phyloP scores from a whole-genome alignment of 2,797 vertebrate genomes.

The Eleutherodactylus coqui region DNA sequence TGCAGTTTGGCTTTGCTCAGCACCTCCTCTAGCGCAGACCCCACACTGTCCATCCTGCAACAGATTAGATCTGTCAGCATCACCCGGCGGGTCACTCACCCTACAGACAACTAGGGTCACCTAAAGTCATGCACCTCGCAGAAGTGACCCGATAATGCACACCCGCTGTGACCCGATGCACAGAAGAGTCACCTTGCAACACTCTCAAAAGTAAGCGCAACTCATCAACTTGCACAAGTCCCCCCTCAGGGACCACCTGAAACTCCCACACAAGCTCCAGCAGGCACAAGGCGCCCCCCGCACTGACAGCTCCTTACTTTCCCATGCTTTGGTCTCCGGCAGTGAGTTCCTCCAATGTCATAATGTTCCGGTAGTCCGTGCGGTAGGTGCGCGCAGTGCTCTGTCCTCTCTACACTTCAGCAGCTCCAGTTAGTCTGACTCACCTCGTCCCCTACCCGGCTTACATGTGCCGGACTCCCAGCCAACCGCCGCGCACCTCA shows the following conservation, averaged over 20 bases:
- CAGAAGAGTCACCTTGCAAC: too few relatives aligned
- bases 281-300: too few relatives aligned
- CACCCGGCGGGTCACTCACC: background rate
- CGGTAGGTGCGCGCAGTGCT: background rate
- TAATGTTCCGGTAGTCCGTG: slow-evolving; percentile 73
- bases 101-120: background rate
- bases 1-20: slow-evolving; percentile 90
- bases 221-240: too few relatives aligned
- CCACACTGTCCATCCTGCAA: slow-evolving; percentile 90
- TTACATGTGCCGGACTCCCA: slow-evolving; percentile 63
- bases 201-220: too few relatives aligned
- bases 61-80: too few relatives aligned
- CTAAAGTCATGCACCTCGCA: too few relatives aligned
- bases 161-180: too few relatives aligned
- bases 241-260: too few relatives aligned
- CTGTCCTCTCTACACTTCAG: background rate
- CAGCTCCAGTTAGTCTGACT: background rate
- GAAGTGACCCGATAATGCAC: too few relatives aligned
- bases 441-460: background rate
- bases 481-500: slow-evolving; percentile 66
- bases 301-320: slow-evolving; percentile 72
- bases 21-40: slow-evolving; percentile 88
- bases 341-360: slow-evolving; percentile 91
- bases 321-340: slow-evolving; percentile 82
- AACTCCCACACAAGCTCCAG: too few relatives aligned